Base-by-base conservation (phyloP, 2,797 vertebrate genomes). In the Gephyroberyx darwinii region DNA sequence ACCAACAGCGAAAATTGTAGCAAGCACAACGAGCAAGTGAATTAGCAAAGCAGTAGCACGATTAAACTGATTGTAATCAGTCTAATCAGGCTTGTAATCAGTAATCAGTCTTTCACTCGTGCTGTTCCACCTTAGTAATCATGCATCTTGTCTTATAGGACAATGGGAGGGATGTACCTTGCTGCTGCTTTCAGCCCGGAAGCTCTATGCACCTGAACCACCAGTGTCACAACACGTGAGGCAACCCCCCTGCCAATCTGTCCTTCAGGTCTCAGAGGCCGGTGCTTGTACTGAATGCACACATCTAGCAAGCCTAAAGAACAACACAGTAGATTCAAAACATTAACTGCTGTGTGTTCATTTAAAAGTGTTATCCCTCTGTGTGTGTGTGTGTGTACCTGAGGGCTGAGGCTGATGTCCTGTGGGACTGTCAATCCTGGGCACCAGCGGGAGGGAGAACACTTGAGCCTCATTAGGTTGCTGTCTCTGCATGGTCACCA, bases 101-200 rank as follows among this genome's bases (percentile, higher is more conserved):
- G 37, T 9, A 39, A 39, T 39, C 10, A 39, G 8, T 43, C 10
- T 14, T 12, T 14, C 12, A 43, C 3, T 14, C 1, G 3, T 13
- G 14, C 41, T 14, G 41, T 4, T 14, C 41, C 41, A 43, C 37
- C 37, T 12, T 39, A 9, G 37, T 39, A 39, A 10, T 39, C 37
- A 39, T 9, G 37, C 13, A 43, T 14, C 41, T 43, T 43, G 16
- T 43, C 12, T 14, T 43, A 14, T 14, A 13, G 3, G 22, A 59
- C 17, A 53, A 12, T 8, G 6, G 10, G 45, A 57, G 53, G 26
- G 20, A 16, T 37, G 31, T 92, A 99, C 98, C 95, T 96, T 51
- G 96, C 96, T 53, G 97, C 96, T 13, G 97, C 96, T 88, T 97
- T 95, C 78, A 99, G 91, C 73, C 98, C 97, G 48, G 95, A 93